Evolutionary conservation across 23 tunicate genomes (phyloP).

Genomic region (Botrylloides violaceus): DNA sequence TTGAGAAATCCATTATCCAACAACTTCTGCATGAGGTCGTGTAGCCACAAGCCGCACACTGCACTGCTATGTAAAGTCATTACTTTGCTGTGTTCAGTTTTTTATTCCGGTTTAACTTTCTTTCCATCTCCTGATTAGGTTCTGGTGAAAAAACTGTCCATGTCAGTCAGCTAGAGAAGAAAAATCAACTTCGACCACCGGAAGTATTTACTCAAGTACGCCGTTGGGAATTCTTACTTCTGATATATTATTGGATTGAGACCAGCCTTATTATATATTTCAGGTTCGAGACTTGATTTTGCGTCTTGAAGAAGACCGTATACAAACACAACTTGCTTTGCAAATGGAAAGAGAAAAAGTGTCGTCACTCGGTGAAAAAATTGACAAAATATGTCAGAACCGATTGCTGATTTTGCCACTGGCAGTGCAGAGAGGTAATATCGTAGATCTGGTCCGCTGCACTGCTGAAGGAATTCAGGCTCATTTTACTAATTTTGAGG

Average conservation of each 20-base stretch:
- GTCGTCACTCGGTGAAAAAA: slow-evolving; percentile 18
- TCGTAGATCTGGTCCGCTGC: no score
- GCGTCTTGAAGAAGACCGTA: slow-evolving; percentile 72
- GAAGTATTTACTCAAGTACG: slow-evolving; percentile 83
- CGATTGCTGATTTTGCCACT: slow-evolving; percentile 59
- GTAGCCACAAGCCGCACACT: no score
- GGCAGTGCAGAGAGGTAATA: slow-evolving; percentile 76
- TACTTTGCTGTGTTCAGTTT: no score
- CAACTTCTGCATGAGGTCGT: no score
- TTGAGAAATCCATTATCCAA: no score
- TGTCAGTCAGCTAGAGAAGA: slow-evolving; percentile 14
- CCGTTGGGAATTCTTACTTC: no score
- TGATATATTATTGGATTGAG: no score
- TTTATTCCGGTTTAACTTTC: neutral
- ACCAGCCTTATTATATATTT: neutral
- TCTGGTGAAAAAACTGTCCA: slow-evolving; percentile 11
- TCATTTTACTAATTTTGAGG: no score
- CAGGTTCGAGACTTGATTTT: slow-evolving; percentile 67
- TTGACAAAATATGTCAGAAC: slow-evolving; percentile 47
- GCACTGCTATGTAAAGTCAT: no score
- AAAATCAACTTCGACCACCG: slow-evolving; percentile 47
- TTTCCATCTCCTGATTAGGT: neutral
- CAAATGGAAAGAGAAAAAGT: slow-evolving; percentile 49
- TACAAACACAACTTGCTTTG: slow-evolving; percentile 42
- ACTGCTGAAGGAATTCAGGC: no score